Evolutionary conservation across 2,888 invertebrate genomes (phyloP).

Genomic region (Baronia brevicornis): DNA sequence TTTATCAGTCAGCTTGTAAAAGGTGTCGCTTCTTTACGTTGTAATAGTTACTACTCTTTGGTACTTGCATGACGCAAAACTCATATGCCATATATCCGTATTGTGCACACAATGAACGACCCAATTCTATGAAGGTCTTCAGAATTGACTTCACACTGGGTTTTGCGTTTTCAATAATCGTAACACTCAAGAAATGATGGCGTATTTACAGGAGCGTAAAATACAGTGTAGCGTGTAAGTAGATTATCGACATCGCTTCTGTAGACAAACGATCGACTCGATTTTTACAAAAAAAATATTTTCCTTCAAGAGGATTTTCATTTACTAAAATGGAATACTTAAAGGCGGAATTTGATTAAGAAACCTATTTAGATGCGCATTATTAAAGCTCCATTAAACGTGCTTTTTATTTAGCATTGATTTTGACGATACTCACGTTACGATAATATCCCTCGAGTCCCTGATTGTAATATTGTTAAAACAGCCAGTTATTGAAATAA

Average conservation of each 20-base stretch:
- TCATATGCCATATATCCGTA: slow-evolving; percentile 34
- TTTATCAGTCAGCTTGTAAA: no score
- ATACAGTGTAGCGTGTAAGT: slow-evolving; percentile 34
- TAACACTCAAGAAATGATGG: slow-evolving; percentile 33
- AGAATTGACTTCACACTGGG: slow-evolving; percentile 29
- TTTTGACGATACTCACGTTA: slow-evolving; percentile 4
- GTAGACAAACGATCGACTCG: slow-evolving; percentile 30
- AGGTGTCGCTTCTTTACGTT: no score
- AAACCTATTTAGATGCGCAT: slow-evolving; percentile 15
- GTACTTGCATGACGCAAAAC: slow-evolving; percentile 32
- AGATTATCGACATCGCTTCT: slow-evolving; percentile 47
- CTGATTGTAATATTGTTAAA: slow-evolving; percentile 16
- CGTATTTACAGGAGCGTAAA: slow-evolving; percentile 40
- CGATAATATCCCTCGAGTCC: slow-evolving; percentile 1
- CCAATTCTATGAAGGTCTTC: slow-evolving; percentile 45
- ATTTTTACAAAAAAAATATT: slow-evolving; percentile 15
- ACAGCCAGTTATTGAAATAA: slow-evolving; percentile 23
- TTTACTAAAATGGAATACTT: slow-evolving; percentile 15
- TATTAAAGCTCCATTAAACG: slow-evolving; percentile 13
- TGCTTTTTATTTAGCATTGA: slow-evolving; percentile 13
- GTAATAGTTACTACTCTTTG: slow-evolving; percentile 26
- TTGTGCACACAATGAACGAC: slow-evolving; percentile 46
- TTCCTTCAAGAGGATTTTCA: slow-evolving; percentile 6
- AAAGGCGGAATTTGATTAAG: slow-evolving; percentile 16
- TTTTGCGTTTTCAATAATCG: slow-evolving; percentile 18